Conservation (phyloP, 2,797 vertebrate species). For the Diplodus puntazzo region DNA sequence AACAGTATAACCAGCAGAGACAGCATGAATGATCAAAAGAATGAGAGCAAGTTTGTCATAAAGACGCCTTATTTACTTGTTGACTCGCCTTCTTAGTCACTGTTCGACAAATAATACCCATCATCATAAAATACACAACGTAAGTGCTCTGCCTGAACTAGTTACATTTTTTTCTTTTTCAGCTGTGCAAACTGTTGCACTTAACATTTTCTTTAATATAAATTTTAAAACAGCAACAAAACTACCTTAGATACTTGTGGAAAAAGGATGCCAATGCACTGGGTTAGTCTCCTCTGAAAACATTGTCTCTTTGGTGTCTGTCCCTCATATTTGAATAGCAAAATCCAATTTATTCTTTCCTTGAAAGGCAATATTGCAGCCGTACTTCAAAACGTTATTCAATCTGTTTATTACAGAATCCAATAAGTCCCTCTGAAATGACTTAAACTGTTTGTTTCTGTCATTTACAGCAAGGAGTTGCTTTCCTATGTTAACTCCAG, state of each 20-base stretch:
- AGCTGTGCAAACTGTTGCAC: not conserved
- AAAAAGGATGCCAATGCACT: not conserved
- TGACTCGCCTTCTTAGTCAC: not conserved
- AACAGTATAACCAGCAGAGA: constrained; percentile 9
- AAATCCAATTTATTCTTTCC: constrained; percentile 9
- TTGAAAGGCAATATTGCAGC: constrained; percentile 28
- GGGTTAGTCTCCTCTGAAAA: constrained; percentile 7
- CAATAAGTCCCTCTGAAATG: constrained; percentile 8
- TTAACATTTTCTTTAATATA: not conserved
- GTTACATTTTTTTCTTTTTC: not conserved
- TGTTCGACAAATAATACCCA: constrained; percentile 6
- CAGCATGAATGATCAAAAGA: constrained; percentile 11
- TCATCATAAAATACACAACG: not conserved
- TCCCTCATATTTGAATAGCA: not conserved
- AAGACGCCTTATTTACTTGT: not conserved
- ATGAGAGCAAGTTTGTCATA: not conserved
- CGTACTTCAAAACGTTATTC: constrained; percentile 17
- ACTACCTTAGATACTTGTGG: not conserved
- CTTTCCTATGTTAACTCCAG: constrained; percentile 32
- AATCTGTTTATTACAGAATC: constrained; percentile 8
- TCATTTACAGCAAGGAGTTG: constrained; percentile 22
- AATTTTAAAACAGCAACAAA: not conserved
- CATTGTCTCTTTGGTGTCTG: constrained; percentile 18
- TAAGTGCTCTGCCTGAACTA: not conserved
- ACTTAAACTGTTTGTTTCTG: constrained; percentile 21